Evolutionary conservation across 2,797 vertebrate genomes (phyloP), one percentile per base, ranked within the genome.

Genomic region (Sciurus vulgaris): DNA sequence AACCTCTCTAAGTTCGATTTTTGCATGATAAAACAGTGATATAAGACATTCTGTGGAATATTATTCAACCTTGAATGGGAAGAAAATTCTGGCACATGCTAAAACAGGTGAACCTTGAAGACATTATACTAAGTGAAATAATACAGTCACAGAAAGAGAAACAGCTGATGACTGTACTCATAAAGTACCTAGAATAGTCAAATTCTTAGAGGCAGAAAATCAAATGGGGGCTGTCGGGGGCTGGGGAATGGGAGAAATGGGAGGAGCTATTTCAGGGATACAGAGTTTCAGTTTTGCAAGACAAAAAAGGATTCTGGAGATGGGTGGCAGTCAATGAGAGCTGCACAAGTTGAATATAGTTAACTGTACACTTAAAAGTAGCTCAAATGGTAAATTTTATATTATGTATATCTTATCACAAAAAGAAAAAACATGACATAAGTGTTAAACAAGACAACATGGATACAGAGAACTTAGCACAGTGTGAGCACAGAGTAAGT

Each of bases 301-400:
- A 65, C 26, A 33, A 69, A 38, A 38, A 94, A 47, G n/a, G 18
- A 7, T 73, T 91, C 49, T 79, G 49, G 33, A 73, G 56, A 67
- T 49, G 17, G 18, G 17, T 72, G 69, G 69, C 22, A 26, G 24
- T 26, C 69, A 54, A 22, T 14, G 4, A 47, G 2, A 12, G 15
- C 18, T 86, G 70, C 5, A 82, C 24, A 69, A 15, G 18, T 26
- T 59, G 73, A 79, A 26, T 79, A 26, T 41, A 61, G 22, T 35
- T 79, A 79, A 61, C 5, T 47, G 12, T 38, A 79, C 15, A 59
- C 63, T 79, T 63, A 54, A 89, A 86, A 74, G 51, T 54, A 30
- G 26, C 44, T 65, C 82, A 85, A 89, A 86, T 81, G 38, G 15
- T 61, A n/a, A 83, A 67, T 86, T 83, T 94, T 93, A 67, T 84